phyloP scores from a whole-genome alignment of 23 tunicate species.

The Trididemnum miniatum region DNA sequence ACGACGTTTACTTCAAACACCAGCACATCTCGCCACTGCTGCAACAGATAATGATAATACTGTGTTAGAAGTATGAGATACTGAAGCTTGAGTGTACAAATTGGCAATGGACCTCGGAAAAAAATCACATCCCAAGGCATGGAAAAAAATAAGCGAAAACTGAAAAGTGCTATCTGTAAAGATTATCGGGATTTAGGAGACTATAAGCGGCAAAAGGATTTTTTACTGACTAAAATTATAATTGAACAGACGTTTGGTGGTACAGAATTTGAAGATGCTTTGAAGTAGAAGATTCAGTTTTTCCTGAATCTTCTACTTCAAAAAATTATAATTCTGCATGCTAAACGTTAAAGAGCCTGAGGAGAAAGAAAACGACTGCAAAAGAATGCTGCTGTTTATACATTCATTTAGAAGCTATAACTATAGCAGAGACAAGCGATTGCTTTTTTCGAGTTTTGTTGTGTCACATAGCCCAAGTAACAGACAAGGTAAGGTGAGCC shows the following conservation, averaged over 20 bases:
- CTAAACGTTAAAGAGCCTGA: background rate
- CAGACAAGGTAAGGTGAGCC: too few relatives aligned
- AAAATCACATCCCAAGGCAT: background rate
- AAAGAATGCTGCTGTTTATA: background rate
- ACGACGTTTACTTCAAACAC: background rate
- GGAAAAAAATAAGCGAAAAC: constrained; percentile 3
- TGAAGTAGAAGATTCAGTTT: too few relatives aligned
- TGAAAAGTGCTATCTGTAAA: constrained; percentile 10
- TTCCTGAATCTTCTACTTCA: background rate
- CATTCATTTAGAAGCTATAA: too few relatives aligned
- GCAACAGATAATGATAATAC: background rate
- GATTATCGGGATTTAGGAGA: background rate
- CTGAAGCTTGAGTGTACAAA: background rate
- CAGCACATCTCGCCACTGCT: background rate
- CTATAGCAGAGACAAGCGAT: too few relatives aligned
- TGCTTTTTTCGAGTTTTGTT: too few relatives aligned
- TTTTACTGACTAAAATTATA: background rate
- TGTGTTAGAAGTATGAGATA: background rate
- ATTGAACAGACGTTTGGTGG: too few relatives aligned
- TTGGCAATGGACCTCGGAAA: background rate
- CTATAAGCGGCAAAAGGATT: constrained; percentile 15
- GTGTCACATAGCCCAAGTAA: too few relatives aligned
- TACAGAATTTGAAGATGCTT: too few relatives aligned
- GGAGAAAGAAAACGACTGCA: constrained; percentile 4
- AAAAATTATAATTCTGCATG: background rate